phyloP scores from a whole-genome alignment of 37 sponge, comb jelly and placozoan genomes.

The Aplysina aerophoba region DNA sequence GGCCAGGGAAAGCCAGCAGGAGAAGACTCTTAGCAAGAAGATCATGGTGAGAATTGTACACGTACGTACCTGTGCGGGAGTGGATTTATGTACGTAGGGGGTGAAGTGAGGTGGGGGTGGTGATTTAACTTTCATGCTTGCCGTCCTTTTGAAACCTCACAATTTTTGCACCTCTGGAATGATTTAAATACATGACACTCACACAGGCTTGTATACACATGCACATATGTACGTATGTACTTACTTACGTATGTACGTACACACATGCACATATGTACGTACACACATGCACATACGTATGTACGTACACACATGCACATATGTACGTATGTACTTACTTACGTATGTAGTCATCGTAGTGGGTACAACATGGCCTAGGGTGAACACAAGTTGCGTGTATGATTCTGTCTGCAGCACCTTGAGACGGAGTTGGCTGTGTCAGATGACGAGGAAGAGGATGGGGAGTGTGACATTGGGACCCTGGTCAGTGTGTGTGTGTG shows the following conservation, averaged over 20 bases:
- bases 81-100: too few species aligned
- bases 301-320: neutral
- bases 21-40: neutral
- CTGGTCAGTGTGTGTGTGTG: neutral
- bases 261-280: too few species aligned
- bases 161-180: too few species aligned
- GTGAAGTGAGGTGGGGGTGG: too few species aligned
- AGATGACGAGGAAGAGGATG: slow-evolving; percentile 22
- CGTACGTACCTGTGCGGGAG: too few species aligned
- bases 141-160: neutral
- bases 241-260: too few species aligned
- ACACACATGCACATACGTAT: neutral
- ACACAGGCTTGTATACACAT: too few species aligned
- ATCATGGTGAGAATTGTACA: neutral
- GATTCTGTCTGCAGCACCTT: neutral
- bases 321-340: slow-evolving; percentile 16
- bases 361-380: too few species aligned
- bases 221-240: too few species aligned
- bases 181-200: too few species aligned
- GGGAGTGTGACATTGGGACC: neutral
- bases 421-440: slow-evolving; percentile 25
- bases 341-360: neutral
- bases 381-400: too few species aligned
- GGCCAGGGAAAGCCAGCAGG: neutral
- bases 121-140: too few species aligned